A percentile compares a stretch with the other conserved stretches of the same genome.
These are phyloP conservation scores for Psittacara wagleri DNA, from an alignment of 2,113 vertebrate genomes.

Conservation along the genomic window DNA sequence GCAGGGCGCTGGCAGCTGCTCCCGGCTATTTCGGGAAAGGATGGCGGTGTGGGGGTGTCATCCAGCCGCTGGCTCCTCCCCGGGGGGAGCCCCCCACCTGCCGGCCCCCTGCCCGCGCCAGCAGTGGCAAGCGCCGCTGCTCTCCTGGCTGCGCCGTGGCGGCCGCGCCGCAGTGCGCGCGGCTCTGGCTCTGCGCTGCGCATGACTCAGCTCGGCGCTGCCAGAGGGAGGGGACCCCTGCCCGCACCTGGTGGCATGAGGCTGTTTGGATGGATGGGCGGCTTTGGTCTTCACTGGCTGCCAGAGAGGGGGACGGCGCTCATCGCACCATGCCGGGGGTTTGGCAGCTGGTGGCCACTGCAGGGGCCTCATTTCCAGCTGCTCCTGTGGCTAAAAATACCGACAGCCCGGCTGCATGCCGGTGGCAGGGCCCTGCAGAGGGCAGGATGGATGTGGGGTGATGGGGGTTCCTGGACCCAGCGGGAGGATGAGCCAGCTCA, in stretches of 20 bases:
- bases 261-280: not conserved
- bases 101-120: not conserved
- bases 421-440: fast-evolving
- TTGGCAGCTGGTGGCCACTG: not conserved
- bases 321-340: not conserved
- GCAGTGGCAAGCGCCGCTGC: not conserved
- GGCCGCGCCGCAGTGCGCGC: constrained; percentile 23
- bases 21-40: not conserved
- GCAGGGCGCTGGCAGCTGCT: not conserved
- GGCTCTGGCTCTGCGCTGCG: constrained; percentile 21
- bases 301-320: not conserved
- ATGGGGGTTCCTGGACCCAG: not conserved
- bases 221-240: not conserved
- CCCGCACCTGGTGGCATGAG: not conserved
- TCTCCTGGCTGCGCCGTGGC: not conserved
- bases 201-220: constrained; percentile 36
- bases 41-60: not conserved
- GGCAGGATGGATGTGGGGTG: not conserved
- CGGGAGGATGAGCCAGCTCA: fast-evolving
- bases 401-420: not conserved
- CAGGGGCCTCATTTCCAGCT: not conserved
- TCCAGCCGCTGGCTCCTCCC: not conserved
- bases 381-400: not conserved
- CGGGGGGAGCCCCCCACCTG: not conserved
- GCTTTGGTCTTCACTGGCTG: not conserved